Evolutionary conservation across 1,140 invertebrate species (phyloP), one percentile per base, ranked within the genome.

Genomic region (Mycetomoellerius zeteki): DNA sequence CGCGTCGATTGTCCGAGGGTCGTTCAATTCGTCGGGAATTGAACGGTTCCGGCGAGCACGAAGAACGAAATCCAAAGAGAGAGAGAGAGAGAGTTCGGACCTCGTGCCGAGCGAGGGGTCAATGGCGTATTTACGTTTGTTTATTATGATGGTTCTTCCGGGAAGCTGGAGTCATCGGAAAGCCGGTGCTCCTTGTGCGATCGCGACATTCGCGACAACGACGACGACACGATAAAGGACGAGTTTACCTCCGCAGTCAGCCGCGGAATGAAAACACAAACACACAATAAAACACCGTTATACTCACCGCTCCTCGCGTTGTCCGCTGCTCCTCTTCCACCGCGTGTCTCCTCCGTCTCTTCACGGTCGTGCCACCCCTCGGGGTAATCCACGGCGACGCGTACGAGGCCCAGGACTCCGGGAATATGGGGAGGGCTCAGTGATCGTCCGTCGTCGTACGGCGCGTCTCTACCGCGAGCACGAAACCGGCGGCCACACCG

Each of bases 51-150:
- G 19, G 50, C 52, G 19, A 33, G 16, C 14, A 60, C 21, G 30
- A 24, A 3, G 21, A 12, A 56, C 14, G 21, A 54, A n/a, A 64
- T 56, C 54, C 14, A 1, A n/a, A n/a, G n/a, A n/a, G n/a, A n/a
- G n/a, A n/a, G n/a, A n/a, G n/a, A n/a, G n/a, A n/a, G n/a, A 14
- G 12, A 3, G n/a, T 19, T 37, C 47, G 47, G 14, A 27, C 47
- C 52, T 54, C 75, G 37, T 62, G 75, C 16, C 37, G 47, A 1
- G 24, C 37, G 72, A 84, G 77, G 69, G 89, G 88, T 87, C 89
- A 89, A 90, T 90, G 89, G 80, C 89, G 85, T 90, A 64, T 65
- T 52, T 64, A 86, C 56, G 73, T 90, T 90, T 90, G 89, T 90
- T 90, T 90, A 87, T 89, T 87, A 90, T 85, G 89, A 75, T 50